phyloP scores from a whole-genome alignment of 2,113 vertebrate species.

The Neomonachus schauinslandi region DNA sequence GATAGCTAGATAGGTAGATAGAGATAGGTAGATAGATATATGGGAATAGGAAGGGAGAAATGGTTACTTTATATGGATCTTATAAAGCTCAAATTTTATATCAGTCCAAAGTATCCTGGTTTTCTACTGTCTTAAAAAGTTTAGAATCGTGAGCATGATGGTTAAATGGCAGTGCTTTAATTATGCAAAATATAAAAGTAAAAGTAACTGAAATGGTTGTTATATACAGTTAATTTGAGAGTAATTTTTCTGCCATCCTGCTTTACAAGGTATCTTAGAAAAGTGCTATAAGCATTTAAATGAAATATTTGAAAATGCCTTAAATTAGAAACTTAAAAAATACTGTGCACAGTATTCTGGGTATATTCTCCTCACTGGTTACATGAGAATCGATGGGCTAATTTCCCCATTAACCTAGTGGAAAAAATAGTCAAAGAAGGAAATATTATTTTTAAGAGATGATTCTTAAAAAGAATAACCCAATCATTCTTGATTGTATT shows the following conservation, averaged over 20 bases:
- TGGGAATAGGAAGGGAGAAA: background rate
- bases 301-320: conserved; percentile 85
- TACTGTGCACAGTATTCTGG: conserved; percentile 69
- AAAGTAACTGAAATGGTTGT: conserved; percentile 57
- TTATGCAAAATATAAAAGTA: conserved; percentile 61
- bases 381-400: background rate
- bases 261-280: conserved; percentile 57
- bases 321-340: conserved; percentile 78
- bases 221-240: conserved; percentile 38
- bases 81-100: conserved; percentile 80
- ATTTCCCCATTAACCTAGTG: background rate
- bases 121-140: conserved; percentile 87
- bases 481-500: conserved; percentile 50
- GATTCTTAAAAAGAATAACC: conserved; percentile 55
- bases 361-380: conserved; percentile 53
- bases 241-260: conserved; percentile 58
- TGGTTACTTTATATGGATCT: conserved; percentile 60
- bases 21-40: background rate
- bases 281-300: conserved; percentile 71
- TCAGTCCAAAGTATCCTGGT: conserved; percentile 75
- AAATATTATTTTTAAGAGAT: conserved; percentile 5
- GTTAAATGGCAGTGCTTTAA: conserved; percentile 29
- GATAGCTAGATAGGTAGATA: background rate
- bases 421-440: background rate
- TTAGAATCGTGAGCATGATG: conserved; percentile 83